These are phyloP conservation scores for Lerista edwardsae DNA, from an alignment of 2,797 vertebrate species.

Conservation along the genomic window DNA sequence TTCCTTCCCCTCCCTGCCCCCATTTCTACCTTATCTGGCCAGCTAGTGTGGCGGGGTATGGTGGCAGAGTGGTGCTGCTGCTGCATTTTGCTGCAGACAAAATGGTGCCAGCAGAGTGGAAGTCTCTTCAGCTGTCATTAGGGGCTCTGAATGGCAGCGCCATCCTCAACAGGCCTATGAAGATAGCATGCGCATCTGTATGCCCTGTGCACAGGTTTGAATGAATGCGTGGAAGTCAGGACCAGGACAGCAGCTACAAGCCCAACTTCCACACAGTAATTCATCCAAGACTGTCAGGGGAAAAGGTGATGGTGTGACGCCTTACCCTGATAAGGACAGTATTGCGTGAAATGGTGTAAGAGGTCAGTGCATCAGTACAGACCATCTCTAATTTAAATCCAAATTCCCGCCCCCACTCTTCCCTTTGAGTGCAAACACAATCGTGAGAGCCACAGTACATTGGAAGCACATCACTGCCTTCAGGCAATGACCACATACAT, in stretches of 20 bases:
- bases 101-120: no score
- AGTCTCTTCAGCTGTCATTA: no score
- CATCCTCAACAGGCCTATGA: no score
- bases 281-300: neutral
- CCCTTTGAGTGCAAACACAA: neutral
- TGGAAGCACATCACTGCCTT: conserved; percentile 23
- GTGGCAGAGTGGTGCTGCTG: no score
- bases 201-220: neutral
- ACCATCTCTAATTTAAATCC: neutral
- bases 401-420: neutral
- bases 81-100: no score
- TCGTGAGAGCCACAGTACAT: neutral
- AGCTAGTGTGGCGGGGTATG: no score
- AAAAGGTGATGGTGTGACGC: neutral
- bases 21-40: no score
- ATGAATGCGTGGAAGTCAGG: neutral
- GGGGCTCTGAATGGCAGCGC: no score
- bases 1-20: no score
- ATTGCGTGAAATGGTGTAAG: neutral
- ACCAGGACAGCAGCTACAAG: neutral
- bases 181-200: no score
- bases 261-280: no score
- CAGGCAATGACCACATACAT: neutral
- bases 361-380: neutral
- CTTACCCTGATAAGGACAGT: neutral